Conservation (phyloP, 2,888 invertebrate genomes). For the Uloborus plumipes region DNA sequence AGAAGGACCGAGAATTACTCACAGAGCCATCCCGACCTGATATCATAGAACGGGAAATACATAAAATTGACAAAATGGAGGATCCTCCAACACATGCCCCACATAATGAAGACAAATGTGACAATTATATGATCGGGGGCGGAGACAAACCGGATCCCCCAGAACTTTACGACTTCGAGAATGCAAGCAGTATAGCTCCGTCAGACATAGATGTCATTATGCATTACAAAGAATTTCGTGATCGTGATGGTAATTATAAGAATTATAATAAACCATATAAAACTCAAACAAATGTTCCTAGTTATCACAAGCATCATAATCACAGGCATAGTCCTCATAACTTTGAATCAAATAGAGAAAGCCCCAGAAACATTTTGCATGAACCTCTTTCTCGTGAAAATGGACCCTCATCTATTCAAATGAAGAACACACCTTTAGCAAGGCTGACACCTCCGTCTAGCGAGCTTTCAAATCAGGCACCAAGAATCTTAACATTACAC, state of each 20-base stretch:
- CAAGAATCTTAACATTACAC: conserved; percentile 90
- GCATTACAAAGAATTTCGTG: conserved; percentile 93
- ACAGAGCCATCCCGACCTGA: conserved; percentile 88
- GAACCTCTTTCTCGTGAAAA: conserved; percentile 68
- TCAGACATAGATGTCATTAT: conserved; percentile 97
- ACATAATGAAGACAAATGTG: conserved; percentile 35
- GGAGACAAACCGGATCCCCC: conserved; percentile 78
- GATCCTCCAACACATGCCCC: conserved; percentile 56
- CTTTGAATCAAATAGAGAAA: conserved; percentile 76
- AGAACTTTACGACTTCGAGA: conserved; percentile 96
- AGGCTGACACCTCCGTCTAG: conserved; percentile 92
- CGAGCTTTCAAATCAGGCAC: conserved; percentile 90
- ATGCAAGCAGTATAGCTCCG: conserved; percentile 96
- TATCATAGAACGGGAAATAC: conserved; percentile 90
- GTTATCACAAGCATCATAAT: conserved; percentile 76
- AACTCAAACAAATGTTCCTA: conserved; percentile 73
- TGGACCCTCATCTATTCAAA: conserved; percentile 73
- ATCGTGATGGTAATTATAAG: conserved; percentile 84
- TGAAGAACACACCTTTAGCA: conserved; percentile 92
- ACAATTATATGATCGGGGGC: conserved; percentile 71
- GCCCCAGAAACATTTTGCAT: conserved; percentile 68
- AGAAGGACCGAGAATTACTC: conserved; percentile 80
- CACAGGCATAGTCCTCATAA: conserved; percentile 82
- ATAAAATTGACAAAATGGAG: conserved; percentile 75
- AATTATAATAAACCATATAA: conserved; percentile 81